A percentile compares a stretch with the other conserved stretches of the same genome.
These are phyloP conservation scores for Maniola jurtina DNA, from an alignment of 1,140 invertebrate genomes.

Conservation along the genomic window DNA sequence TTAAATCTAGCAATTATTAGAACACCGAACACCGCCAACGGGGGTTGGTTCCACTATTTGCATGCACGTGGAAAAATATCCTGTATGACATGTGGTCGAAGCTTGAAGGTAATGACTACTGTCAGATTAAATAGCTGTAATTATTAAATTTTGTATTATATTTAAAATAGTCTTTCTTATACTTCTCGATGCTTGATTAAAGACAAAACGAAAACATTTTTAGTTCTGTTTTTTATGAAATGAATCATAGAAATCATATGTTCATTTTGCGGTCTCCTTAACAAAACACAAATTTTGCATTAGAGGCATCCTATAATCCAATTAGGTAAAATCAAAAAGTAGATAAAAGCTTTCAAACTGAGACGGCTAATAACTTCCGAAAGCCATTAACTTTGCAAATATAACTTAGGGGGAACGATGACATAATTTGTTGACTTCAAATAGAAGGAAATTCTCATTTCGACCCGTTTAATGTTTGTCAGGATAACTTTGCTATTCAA, in stretches of 20 bases:
- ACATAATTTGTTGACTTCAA: slow-evolving; percentile 16
- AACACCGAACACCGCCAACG: too few relatives aligned
- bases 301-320: slow-evolving; percentile 30
- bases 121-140: too few relatives aligned
- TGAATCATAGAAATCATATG: neutral
- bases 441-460: slow-evolving; percentile 14
- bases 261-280: neutral
- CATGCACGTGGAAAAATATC: too few relatives aligned
- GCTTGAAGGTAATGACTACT: too few relatives aligned
- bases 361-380: slow-evolving; percentile 14
- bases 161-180: too few relatives aligned
- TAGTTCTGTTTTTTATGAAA: neutral
- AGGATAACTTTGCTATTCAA: slow-evolving; percentile 4
- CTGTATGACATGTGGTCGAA: too few relatives aligned
- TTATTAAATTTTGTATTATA: too few relatives aligned
- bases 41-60: too few relatives aligned
- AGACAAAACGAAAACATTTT: too few relatives aligned
- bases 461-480: slow-evolving; percentile 11
- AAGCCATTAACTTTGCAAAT: slow-evolving; percentile 16
- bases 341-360: slow-evolving; percentile 19
- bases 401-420: slow-evolving; percentile 7
- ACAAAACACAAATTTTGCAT: slow-evolving; percentile 25
- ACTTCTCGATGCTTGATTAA: too few relatives aligned
- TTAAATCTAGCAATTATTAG: too few relatives aligned
- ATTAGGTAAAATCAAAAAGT: slow-evolving; percentile 26